Evolutionary conservation across 2,888 invertebrate species (phyloP), one percentile per base, ranked within the genome.

Genomic region (Physocephala rufipes): DNA sequence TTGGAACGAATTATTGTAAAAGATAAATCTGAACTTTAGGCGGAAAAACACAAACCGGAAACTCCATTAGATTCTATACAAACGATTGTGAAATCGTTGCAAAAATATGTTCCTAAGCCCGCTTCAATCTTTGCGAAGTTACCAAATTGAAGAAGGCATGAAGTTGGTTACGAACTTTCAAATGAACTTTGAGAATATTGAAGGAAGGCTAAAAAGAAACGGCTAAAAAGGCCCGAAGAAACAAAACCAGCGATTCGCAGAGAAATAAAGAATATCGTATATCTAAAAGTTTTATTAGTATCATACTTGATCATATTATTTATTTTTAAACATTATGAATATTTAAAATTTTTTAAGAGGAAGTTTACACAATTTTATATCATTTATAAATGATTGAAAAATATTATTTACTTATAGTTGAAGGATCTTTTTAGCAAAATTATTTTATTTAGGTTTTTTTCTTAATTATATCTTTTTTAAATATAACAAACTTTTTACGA

Each of bases 51-150:
- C 51, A 68, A 68, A 24, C 61, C 16, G 68, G 68, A 68, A 68
- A 68, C 61, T 68, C 68, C 62, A 68, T 68, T 68, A 68, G 68
- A 68, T 49, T 36, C 67, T n/a, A n/a, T n/a, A n/a, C 55, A 28
- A 65, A 58, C 58, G 4, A 24, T 26, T 26, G 26, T 28, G 58
- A 21, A n/a, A 26, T 15, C 12, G 12, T 26, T 2, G 36, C 19
- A 36, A 47, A 47, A 67, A 58, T 59, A 43, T 67, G 55, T 43
- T 58, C 28, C 47, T 30, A 64, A 74, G 75, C 76, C n/a, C n/a
- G 76, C 78, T 78, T 78, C 79, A 81, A 81, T 81, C 80, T 82
- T 76, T 80, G 82, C 81, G 80, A 79, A 82, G 81, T 81, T 81
- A 77, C 74, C 16, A 74, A 80, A 82, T 81, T 79, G 82, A 79